These are phyloP conservation scores for Helicoverpa zea DNA, from an alignment of 1,140 invertebrate species.

Conservation along the genomic window DNA sequence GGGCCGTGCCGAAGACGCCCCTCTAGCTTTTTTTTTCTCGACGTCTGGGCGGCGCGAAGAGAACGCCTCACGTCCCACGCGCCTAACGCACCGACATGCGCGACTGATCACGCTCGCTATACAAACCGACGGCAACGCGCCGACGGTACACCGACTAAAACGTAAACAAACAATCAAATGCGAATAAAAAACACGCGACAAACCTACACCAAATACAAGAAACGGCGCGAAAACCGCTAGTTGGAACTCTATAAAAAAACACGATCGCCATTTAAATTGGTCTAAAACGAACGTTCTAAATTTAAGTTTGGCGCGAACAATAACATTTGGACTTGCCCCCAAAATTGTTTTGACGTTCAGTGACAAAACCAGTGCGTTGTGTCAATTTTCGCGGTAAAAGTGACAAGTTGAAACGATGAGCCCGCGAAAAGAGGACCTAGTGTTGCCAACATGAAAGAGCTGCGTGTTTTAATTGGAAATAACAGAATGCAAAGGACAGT, in stretches of 20 bases:
- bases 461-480: slow-evolving; percentile 61
- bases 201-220: slow-evolving; percentile 40
- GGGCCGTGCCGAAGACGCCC: slow-evolving; percentile 75
- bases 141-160: slow-evolving; percentile 62
- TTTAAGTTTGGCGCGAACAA: slow-evolving; percentile 37
- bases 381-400: slow-evolving; percentile 60
- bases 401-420: slow-evolving; percentile 75
- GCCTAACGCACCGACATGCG: slow-evolving; percentile 66
- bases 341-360: slow-evolving; percentile 43
- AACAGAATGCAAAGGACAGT: slow-evolving; percentile 76
- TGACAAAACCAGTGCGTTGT: slow-evolving; percentile 48
- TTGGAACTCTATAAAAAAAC: neutral
- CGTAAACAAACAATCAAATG: slow-evolving; percentile 70
- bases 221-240: slow-evolving; percentile 33
- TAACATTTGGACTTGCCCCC: slow-evolving; percentile 34
- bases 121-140: slow-evolving; percentile 72
- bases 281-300: slow-evolving; percentile 22
- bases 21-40: slow-evolving; percentile 77
- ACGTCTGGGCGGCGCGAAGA: slow-evolving; percentile 79
- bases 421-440: slow-evolving; percentile 70
- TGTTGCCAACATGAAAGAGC: slow-evolving; percentile 82
- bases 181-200: slow-evolving; percentile 48
- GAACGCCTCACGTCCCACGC: slow-evolving; percentile 80
- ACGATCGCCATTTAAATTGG: neutral
- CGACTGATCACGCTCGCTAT: slow-evolving; percentile 67